Evolutionary conservation across 2,797 vertebrate species (phyloP).

Genomic region (Mormyrus proboscirostris): DNA sequence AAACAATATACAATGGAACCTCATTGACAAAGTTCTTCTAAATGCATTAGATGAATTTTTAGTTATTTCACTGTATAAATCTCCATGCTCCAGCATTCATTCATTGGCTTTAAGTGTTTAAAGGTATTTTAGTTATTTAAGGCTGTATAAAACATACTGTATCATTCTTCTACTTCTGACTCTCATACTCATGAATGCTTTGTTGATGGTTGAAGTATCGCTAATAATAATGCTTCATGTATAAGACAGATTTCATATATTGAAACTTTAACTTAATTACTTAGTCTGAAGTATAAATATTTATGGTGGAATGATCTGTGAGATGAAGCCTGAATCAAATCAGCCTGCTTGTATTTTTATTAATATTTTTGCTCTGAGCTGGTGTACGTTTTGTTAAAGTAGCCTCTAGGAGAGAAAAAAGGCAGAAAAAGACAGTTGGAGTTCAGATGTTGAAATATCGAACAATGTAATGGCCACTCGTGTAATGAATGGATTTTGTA

Average conservation of each 20-base stretch:
- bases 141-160: not conserved
- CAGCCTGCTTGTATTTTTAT: not conserved
- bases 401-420: not conserved
- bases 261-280: not conserved
- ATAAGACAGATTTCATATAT: not conserved
- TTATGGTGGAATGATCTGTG: not conserved
- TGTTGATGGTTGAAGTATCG: not conserved
- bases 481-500: not conserved
- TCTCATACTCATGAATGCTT: not conserved
- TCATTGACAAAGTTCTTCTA: not conserved
- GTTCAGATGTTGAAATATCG: not conserved
- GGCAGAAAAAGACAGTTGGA: not conserved
- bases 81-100: not conserved
- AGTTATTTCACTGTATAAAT: not conserved
- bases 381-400: not conserved
- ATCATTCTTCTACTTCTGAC: not conserved
- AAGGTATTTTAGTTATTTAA: not conserved
- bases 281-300: not conserved
- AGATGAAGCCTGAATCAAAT: not conserved
- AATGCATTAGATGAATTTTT: not conserved
- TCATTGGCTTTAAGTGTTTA: not conserved
- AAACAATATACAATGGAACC: not conserved
- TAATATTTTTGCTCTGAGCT: not conserved
- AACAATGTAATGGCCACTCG: not conserved
- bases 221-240: not conserved